A percentile compares a stretch with the other conserved stretches of the same genome.
Evolutionary conservation across 2,113 vertebrate species (phyloP).

Genomic region (Ictidomys tridecemlineatus): DNA sequence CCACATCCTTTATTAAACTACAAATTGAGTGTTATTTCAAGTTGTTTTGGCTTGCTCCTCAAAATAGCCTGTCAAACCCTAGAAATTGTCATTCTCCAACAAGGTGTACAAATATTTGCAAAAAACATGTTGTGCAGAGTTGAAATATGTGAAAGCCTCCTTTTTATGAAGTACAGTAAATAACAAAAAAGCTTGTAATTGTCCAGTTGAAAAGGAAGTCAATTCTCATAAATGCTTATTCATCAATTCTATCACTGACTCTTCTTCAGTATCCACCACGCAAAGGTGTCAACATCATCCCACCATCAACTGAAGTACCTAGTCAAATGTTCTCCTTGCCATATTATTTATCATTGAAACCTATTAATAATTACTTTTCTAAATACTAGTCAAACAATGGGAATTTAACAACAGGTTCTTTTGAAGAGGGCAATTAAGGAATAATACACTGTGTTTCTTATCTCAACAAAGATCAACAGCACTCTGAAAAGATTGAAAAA

Average conservation of each 20-base stretch:
- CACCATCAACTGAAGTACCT: slow-evolving; percentile 27
- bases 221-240: slow-evolving; percentile 32
- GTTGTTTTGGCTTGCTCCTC: too few relatives aligned
- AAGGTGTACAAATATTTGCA: too few relatives aligned
- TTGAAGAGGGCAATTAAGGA: not conserved
- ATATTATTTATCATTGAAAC: slow-evolving; percentile 43
- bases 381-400: slow-evolving; percentile 3
- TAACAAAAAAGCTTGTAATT: too few relatives aligned
- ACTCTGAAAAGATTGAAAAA: too few relatives aligned
- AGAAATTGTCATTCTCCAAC: too few relatives aligned
- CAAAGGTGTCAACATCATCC: not conserved
- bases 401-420: slow-evolving; percentile 30
- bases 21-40: too few relatives aligned
- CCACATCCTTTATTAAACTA: too few relatives aligned
- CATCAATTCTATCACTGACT: slow-evolving; percentile 16
- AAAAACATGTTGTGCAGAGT: too few relatives aligned
- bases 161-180: too few relatives aligned
- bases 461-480: too few relatives aligned
- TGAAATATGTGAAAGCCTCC: too few relatives aligned
- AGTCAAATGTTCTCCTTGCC: not conserved
- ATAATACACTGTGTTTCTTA: not conserved
- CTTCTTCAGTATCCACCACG: not conserved
- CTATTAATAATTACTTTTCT: not conserved
- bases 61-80: too few relatives aligned
- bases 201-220: slow-evolving; percentile 43